A percentile compares a stretch with the other conserved stretches of the same genome.
Evolutionary conservation across 2,888 invertebrate species (phyloP).

Genomic region (Aromia moschata): DNA sequence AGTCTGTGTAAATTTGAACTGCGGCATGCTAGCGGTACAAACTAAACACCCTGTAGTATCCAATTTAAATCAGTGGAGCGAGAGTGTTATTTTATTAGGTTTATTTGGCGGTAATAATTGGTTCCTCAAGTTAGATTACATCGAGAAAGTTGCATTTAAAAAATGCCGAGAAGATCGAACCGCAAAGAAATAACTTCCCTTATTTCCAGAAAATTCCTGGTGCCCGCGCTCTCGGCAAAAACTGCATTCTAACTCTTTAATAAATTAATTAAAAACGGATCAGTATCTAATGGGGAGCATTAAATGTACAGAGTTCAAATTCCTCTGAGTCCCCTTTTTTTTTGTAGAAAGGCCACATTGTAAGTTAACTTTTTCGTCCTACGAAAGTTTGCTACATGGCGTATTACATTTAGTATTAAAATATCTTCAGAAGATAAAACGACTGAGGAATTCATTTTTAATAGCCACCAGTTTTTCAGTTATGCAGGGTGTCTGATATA

Average conservation of each 20-base stretch:
- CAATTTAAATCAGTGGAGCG: too few species aligned
- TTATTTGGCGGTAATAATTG: too few species aligned
- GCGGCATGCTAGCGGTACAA: too few species aligned
- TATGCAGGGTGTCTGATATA: too few species aligned
- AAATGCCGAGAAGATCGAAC: background rate
- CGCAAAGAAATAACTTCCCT: background rate
- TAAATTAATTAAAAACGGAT: conserved; percentile 15
- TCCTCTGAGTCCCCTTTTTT: background rate
- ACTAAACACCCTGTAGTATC: too few species aligned
- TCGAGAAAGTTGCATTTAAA: background rate
- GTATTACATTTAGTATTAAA: too few species aligned
- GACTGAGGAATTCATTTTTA: too few species aligned
- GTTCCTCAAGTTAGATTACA: background rate
- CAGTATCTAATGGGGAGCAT: conserved; percentile 9
- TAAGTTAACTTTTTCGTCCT: background rate
- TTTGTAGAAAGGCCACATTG: background rate
- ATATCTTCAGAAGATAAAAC: background rate
- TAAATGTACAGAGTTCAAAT: conserved; percentile 4
- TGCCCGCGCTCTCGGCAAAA: background rate
- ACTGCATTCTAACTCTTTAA: conserved; percentile 1
- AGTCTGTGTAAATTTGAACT: too few species aligned
- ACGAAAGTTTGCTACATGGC: background rate
- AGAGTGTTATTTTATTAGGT: too few species aligned
- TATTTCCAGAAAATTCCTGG: background rate
- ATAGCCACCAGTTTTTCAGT: too few species aligned